Conservation (phyloP, 2,888 invertebrate species). For the Nemapogon koenigi region DNA sequence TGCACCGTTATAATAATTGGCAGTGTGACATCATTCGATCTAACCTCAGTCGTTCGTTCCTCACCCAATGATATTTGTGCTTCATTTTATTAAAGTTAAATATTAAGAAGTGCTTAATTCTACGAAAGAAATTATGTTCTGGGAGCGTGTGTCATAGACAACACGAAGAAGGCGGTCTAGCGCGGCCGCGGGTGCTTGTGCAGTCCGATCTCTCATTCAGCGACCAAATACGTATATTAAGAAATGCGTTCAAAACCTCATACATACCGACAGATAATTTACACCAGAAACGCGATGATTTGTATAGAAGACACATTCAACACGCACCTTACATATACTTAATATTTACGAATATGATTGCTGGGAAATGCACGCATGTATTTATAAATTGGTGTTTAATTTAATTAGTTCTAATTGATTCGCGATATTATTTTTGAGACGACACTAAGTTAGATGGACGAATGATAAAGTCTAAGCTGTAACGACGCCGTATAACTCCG, state of each 20-base stretch:
- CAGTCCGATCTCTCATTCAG: too few relatives aligned
- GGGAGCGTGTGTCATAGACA: too few relatives aligned
- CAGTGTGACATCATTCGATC: slow-evolving; percentile 36
- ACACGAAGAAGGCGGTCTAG: too few relatives aligned
- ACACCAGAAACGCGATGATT: too few relatives aligned
- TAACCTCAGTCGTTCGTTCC: slow-evolving; percentile 23
- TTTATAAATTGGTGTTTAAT: too few relatives aligned
- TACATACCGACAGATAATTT: too few relatives aligned
- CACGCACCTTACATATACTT: slow-evolving; percentile 48
- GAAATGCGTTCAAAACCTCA: too few relatives aligned
- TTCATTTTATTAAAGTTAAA: slow-evolving; percentile 37
- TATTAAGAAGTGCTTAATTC: slow-evolving; percentile 41
- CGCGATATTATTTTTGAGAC: not conserved
- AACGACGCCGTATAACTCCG: slow-evolving; percentile 1
- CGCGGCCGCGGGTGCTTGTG: too few relatives aligned
- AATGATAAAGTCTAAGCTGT: slow-evolving; percentile 1
- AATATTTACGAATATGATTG: too few relatives aligned
- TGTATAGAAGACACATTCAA: slow-evolving; percentile 57
- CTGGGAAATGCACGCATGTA: too few relatives aligned
- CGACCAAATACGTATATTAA: too few relatives aligned
- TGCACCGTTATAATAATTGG: slow-evolving; percentile 47
- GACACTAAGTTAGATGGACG: slow-evolving; percentile 1
- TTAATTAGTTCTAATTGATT: too few relatives aligned
- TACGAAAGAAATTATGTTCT: slow-evolving; percentile 45
- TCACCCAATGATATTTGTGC: slow-evolving; percentile 55